Conservation (phyloP, 2,888 invertebrate genomes). For the Oscheius myriophilus region DNA sequence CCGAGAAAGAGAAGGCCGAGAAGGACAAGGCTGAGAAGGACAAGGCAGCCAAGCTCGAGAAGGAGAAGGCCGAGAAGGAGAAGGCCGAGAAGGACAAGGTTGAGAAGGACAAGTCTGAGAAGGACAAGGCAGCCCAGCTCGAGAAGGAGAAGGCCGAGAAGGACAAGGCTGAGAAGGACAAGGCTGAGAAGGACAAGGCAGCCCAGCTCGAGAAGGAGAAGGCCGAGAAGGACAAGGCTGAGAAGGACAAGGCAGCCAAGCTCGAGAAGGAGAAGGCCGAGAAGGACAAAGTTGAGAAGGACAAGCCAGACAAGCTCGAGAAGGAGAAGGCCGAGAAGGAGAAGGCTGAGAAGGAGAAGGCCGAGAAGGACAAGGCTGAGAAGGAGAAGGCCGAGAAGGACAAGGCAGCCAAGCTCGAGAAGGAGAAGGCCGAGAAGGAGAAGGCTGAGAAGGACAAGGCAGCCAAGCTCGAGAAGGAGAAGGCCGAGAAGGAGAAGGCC, state of each 20-base stretch:
- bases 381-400: slow-evolving; percentile 15
- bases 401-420: slow-evolving; percentile 14
- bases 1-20: slow-evolving; percentile 17
- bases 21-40: slow-evolving; percentile 12
- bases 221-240: slow-evolving; percentile 11
- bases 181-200: slow-evolving; percentile 15
- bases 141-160: slow-evolving; percentile 7
- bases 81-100: slow-evolving; percentile 11
- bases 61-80: slow-evolving; percentile 3
- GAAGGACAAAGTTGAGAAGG: slow-evolving; percentile 13
- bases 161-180: slow-evolving; percentile 13
- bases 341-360: slow-evolving; percentile 3
- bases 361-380: slow-evolving; percentile 19
- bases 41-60: slow-evolving; percentile 11
- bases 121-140: slow-evolving; percentile 7
- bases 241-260: slow-evolving; percentile 18
- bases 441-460: slow-evolving; percentile 16
- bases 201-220: slow-evolving; percentile 5
- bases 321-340: slow-evolving; percentile 6
- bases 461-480: slow-evolving; percentile 12
- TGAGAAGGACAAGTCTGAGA: slow-evolving; percentile 6
- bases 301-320: slow-evolving; percentile 4
- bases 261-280: slow-evolving; percentile 11
- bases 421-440: slow-evolving; percentile 11
- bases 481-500: slow-evolving; percentile 15